A percentile compares a stretch with the other conserved stretches of the same genome.
phyloP scores from a whole-genome alignment of 2,113 vertebrate genomes.

The Chrysochloris asiatica region DNA sequence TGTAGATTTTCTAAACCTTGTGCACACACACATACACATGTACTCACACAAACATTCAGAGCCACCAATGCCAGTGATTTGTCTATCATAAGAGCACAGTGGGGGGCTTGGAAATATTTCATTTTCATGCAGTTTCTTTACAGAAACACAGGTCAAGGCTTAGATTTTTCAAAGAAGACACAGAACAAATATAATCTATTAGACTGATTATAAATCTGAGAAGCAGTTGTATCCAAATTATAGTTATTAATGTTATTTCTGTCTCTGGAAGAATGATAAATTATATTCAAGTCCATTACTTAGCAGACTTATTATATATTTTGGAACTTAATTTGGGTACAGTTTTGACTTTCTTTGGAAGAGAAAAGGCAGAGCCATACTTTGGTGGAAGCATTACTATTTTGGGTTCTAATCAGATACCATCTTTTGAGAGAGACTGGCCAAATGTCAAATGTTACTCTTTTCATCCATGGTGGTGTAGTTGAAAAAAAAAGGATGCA shows the following conservation, averaged over 20 bases:
- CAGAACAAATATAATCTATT: conserved; percentile 64
- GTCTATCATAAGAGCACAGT: not conserved
- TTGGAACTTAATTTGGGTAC: conserved; percentile 73
- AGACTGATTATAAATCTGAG: conserved; percentile 67
- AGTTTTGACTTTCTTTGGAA: conserved; percentile 68
- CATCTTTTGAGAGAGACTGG: conserved; percentile 68
- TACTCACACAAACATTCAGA: not conserved
- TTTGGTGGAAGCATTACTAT: conserved; percentile 70
- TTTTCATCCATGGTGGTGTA: conserved; percentile 61
- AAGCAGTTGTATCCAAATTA: conserved; percentile 69
- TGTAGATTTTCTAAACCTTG: not conserved
- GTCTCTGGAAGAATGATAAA: conserved; percentile 66
- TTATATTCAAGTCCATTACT: conserved; percentile 72
- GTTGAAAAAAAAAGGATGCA: conserved; percentile 70
- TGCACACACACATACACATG: not conserved
- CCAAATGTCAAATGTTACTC: conserved; percentile 65
- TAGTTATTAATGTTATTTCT: conserved; percentile 78
- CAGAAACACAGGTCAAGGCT: conserved; percentile 39
- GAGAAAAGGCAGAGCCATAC: conserved; percentile 65
- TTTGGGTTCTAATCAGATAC: conserved; percentile 63
- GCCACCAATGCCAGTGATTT: not conserved
- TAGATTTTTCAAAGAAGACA: conserved; percentile 55
- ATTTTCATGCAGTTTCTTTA: conserved; percentile 57
- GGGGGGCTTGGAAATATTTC: conserved; percentile 11
- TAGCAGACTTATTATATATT: conserved; percentile 73